Evolutionary conservation across 2,888 invertebrate genomes (phyloP).

Genomic region (Epirrhoe tristata): DNA sequence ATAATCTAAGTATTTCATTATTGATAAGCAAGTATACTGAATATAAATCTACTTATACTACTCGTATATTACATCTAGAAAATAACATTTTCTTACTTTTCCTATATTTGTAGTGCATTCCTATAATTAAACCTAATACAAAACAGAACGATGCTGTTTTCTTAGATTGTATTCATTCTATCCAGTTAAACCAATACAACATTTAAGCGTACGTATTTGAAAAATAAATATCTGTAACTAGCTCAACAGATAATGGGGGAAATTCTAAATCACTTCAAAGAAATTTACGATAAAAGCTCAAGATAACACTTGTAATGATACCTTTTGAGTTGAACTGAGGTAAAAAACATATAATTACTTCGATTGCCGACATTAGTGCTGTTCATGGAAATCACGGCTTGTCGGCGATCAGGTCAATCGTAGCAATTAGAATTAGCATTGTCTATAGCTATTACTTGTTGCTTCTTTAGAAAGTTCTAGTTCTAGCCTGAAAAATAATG

Average conservation of each 20-base stretch:
- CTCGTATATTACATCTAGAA: too few species aligned
- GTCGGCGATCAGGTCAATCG: conserved; percentile 15
- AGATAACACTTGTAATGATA: conserved; percentile 10
- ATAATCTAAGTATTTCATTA: too few species aligned
- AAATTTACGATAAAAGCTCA: conserved; percentile 4
- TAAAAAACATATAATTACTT: conserved; percentile 19
- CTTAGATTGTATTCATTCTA: too few species aligned
- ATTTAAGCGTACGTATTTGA: too few species aligned
- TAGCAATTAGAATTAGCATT: conserved; percentile 12
- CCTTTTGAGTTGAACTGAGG: conserved; percentile 3
- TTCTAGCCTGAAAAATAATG: not conserved
- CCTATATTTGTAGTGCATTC: too few species aligned
- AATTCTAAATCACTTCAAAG: conserved; percentile 10
- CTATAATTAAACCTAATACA: too few species aligned
- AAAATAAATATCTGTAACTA: not conserved
- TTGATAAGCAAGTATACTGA: too few species aligned
- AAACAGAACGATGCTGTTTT: too few species aligned
- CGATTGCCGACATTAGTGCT: conserved; percentile 14
- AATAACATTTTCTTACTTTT: too few species aligned
- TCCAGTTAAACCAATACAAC: too few species aligned
- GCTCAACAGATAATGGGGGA: not conserved
- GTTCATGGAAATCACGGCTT: conserved; percentile 24
- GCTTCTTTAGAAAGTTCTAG: conserved; percentile 6
- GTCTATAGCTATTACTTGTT: conserved; percentile 20
- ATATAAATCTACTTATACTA: too few species aligned